A percentile compares a stretch with the other conserved stretches of the same genome.
These are phyloP conservation scores for Aratinga solstitialis DNA, from an alignment of 2,797 vertebrate genomes.

Conservation along the genomic window DNA sequence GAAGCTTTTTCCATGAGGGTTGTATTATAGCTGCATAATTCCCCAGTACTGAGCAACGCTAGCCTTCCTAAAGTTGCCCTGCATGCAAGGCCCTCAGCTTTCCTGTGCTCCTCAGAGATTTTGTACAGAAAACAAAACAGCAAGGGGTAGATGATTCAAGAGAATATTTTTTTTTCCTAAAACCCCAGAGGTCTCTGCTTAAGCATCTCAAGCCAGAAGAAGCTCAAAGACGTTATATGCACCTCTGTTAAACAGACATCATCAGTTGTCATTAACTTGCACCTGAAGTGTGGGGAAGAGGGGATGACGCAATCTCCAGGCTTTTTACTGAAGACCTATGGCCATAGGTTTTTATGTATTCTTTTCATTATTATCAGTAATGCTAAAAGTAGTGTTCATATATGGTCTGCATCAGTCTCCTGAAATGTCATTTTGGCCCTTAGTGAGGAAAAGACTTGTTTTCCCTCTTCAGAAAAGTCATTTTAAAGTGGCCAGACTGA, in stretches of 20 bases:
- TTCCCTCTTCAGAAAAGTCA: neutral
- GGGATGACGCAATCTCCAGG: neutral
- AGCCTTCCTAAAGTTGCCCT: neutral
- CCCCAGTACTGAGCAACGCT: neutral
- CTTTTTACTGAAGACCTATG: neutral
- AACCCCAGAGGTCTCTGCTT: neutral
- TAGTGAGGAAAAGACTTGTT: neutral
- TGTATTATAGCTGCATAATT: neutral
- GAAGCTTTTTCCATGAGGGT: neutral
- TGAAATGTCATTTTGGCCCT: neutral
- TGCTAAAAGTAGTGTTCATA: neutral
- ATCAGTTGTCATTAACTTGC: neutral
- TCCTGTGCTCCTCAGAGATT: neutral
- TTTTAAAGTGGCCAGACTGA: neutral
- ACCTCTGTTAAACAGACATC: neutral
- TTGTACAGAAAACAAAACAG: neutral
- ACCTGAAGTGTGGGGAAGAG: neutral
- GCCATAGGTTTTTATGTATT: neutral
- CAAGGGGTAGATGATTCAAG: neutral
- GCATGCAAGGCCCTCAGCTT: neutral
- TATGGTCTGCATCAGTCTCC: neutral
- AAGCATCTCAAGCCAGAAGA: neutral
- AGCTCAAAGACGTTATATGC: neutral
- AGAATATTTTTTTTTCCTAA: neutral
- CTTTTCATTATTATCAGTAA: neutral